A percentile compares a stretch with the other conserved stretches of the same genome.
Evolutionary conservation across 1,140 invertebrate species (phyloP).

Genomic region (Ooceraea biroi): DNA sequence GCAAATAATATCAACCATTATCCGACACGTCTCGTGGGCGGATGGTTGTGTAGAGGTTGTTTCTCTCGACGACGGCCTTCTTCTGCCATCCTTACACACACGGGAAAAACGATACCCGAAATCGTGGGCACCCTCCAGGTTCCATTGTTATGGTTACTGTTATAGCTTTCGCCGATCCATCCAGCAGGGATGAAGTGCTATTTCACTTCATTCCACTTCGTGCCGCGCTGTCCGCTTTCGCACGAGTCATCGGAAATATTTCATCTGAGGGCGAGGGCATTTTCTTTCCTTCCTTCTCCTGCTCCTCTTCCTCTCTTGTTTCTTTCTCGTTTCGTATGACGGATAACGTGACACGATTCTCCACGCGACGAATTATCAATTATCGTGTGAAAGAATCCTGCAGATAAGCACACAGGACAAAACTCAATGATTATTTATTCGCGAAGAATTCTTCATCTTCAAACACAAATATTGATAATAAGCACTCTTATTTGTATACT

Average conservation of each 20-base stretch:
- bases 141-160: slow-evolving; percentile 73
- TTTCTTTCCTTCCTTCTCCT: background rate
- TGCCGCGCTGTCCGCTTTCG: slow-evolving; percentile 65
- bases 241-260: slow-evolving; percentile 75
- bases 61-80: slow-evolving; percentile 19
- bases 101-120: slow-evolving; percentile 69
- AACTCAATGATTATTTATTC: background rate
- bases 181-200: slow-evolving; percentile 68
- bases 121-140: slow-evolving; percentile 57
- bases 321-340: slow-evolving; percentile 17
- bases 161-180: slow-evolving; percentile 68
- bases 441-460: no score
- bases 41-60: slow-evolving; percentile 6
- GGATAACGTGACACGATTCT: slow-evolving; percentile 38
- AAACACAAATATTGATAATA: background rate
- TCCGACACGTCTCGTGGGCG: background rate
- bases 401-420: background rate
- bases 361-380: slow-evolving; percentile 19
- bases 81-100: slow-evolving; percentile 24
- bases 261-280: slow-evolving; percentile 62
- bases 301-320: background rate
- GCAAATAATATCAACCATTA: slow-evolving; percentile 26
- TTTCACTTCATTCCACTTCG: slow-evolving; percentile 62
- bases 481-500: background rate
- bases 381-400: slow-evolving; percentile 3